Evolutionary conservation across 2,888 invertebrate genomes (phyloP).

Genomic region (Amphipoea oculea): DNA sequence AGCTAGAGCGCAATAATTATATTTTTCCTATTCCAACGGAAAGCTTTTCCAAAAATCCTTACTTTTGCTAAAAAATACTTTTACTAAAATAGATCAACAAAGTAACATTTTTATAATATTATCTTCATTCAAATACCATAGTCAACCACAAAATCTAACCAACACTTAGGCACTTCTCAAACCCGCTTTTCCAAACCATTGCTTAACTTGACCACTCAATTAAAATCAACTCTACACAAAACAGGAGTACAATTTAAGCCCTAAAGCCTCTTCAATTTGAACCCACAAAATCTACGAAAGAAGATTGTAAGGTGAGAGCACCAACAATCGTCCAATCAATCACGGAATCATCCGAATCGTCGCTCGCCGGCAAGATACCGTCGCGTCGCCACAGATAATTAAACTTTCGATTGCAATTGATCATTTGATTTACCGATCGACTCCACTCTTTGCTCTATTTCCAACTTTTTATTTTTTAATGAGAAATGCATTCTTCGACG

Average conservation of each 20-base stretch:
- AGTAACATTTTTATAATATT: not conserved
- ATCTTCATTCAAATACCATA: not conserved
- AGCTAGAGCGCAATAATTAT: not conserved
- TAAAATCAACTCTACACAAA: constrained; percentile 34
- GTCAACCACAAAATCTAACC: not conserved
- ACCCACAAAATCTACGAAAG: constrained; percentile 45
- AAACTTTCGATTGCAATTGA: constrained; percentile 72
- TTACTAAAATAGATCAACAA: not conserved
- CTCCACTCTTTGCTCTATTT: constrained; percentile 63
- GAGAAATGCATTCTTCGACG: constrained; percentile 66
- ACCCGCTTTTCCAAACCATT: constrained; percentile 15
- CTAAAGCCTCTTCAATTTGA: constrained; percentile 35
- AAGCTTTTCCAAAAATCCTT: not conserved
- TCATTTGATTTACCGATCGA: constrained; percentile 72
- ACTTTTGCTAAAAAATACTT: not conserved
- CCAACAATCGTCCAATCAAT: constrained; percentile 71
- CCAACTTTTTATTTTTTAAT: constrained; percentile 74
- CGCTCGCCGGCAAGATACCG: constrained; percentile 65
- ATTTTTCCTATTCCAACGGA: not conserved
- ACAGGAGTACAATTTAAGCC: constrained; percentile 38
- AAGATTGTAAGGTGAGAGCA: constrained; percentile 70
- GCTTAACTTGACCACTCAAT: constrained; percentile 44
- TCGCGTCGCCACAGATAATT: constrained; percentile 66
- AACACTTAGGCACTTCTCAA: not conserved
- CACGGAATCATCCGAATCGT: constrained; percentile 66